Base-by-base conservation (phyloP, 23 tunicate genomes). In the Aplidium turbinatum region DNA sequence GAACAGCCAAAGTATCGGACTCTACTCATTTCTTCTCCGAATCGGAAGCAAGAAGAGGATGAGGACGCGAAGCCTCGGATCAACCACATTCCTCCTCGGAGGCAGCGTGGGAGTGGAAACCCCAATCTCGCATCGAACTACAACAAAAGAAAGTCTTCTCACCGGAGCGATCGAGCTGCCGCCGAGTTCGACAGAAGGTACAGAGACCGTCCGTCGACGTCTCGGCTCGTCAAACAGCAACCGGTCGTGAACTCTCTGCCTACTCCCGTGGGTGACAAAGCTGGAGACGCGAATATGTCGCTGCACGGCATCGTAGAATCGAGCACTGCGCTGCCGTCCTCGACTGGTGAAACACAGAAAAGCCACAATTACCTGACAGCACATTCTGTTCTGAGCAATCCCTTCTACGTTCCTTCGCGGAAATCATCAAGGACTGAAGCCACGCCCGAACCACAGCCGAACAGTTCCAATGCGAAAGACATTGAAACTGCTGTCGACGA, bases 311-410 rank as follows among this genome's bases (percentile, higher is more conserved):
- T 7, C 13, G 4, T 9, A 30, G 16, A 16, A 9, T 9, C 11
- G 11, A 42, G 16, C 50, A 42, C 50, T 11, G 13, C 50, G 16
- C 13, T 16, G 11, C 50, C 11, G 16, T 9, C 50, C 13, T 35
- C 54, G 13, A 26, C 35, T 9, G 31, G 6, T 26, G 74, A 38
- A 29, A 27, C 22, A 18, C 25, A 56, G 48, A 74, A 74, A 30
- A 33, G 36, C n/a, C 83, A 78, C 73, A 64, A 38, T 29, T 78
- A 78, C 27, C 47, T 78, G 32, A 78, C 83, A 9, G 83, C 83
- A 3, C 7, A 24, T 21, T 40, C 66, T 18, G 22, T 78, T n/a
- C 63, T 64, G 18, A 30, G 47, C 4, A 18, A 21, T 11, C n/a
- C 73, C 20, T 63, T 63, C 47, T 63, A 47, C 25, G 26, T 64